Evolutionary conservation across 2,888 invertebrate species (phyloP).

Genomic region (Seira ritae): DNA sequence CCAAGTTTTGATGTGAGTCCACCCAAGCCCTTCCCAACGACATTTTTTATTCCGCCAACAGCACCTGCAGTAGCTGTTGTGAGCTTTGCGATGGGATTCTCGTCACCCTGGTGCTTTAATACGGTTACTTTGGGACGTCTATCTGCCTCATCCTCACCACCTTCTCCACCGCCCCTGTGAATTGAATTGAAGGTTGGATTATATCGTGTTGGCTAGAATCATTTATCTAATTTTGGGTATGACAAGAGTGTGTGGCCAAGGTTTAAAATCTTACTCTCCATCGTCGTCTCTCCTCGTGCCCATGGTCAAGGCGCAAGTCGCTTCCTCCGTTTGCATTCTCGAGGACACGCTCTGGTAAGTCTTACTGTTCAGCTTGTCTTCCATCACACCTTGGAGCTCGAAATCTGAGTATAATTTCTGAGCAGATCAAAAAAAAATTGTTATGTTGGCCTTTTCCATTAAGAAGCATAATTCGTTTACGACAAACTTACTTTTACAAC

Average conservation of each 20-base stretch:
- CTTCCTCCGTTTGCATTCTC: slow-evolving; percentile 97
- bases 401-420: slow-evolving; percentile 99
- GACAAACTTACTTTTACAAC: slow-evolving; percentile 86
- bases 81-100: slow-evolving; percentile 85
- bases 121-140: slow-evolving; percentile 81
- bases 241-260: no score
- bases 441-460: background rate
- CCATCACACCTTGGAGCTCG: slow-evolving; percentile 98
- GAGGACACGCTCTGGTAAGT: slow-evolving; percentile 94
- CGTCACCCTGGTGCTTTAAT: slow-evolving; percentile 82
- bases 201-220: background rate
- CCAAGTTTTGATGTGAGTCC: slow-evolving; percentile 93
- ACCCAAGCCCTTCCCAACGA: slow-evolving; percentile 93
- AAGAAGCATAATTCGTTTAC: background rate
- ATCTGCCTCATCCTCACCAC: slow-evolving; percentile 80
- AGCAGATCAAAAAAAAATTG: background rate
- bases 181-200: background rate
- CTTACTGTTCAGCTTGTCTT: slow-evolving; percentile 97
- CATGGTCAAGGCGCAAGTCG: slow-evolving; percentile 88
- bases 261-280: slow-evolving; percentile 66
- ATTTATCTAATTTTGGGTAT: no score
- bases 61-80: slow-evolving; percentile 89
- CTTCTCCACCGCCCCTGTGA: slow-evolving; percentile 77
- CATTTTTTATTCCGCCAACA: slow-evolving; percentile 91
- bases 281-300: slow-evolving; percentile 70